phyloP scores from a whole-genome alignment of 2,797 vertebrate species.

The Lagodon rhomboides region DNA sequence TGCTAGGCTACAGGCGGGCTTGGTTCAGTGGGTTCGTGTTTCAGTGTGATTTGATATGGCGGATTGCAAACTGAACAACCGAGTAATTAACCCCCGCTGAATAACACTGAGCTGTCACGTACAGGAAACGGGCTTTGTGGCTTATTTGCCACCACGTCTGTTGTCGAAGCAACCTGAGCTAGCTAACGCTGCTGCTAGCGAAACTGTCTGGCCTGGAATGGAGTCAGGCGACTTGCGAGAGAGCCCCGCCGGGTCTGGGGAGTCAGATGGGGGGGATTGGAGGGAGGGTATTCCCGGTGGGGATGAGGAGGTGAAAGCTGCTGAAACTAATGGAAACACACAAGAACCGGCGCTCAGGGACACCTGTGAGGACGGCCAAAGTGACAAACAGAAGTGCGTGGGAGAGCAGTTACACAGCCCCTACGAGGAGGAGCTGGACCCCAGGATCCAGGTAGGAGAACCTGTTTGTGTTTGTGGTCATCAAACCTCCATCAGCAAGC shows the following conservation, averaged over 20 bases:
- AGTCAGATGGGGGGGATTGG: slow-evolving; percentile 82
- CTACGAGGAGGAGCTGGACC: slow-evolving; percentile 91
- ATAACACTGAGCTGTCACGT: background rate
- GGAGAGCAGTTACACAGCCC: slow-evolving; percentile 75
- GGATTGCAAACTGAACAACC: background rate
- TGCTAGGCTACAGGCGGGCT: slow-evolving; percentile 57
- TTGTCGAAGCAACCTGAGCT: background rate
- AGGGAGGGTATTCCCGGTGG: slow-evolving; percentile 79
- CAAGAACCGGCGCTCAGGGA: slow-evolving; percentile 41
- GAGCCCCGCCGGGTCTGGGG: slow-evolving; percentile 88
- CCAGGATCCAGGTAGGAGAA: slow-evolving; percentile 89
- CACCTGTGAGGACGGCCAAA: slow-evolving; percentile 53
- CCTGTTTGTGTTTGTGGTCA: background rate
- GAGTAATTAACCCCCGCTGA: background rate
- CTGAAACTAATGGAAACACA: slow-evolving; percentile 49
- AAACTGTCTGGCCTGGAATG: slow-evolving; percentile 75
- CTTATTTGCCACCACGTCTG: background rate
- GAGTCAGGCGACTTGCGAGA: slow-evolving; percentile 85
- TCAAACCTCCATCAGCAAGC: background rate
- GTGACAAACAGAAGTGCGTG: slow-evolving; percentile 54
- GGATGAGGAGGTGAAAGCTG: slow-evolving; percentile 62
- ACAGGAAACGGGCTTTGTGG: accelerated
- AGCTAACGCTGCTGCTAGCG: slow-evolving; percentile 33
- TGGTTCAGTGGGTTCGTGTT: slow-evolving; percentile 18
- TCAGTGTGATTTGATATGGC: slow-evolving; percentile 53